Conservation (phyloP, 1,140 invertebrate species). For the Drosophila trapezifrons region DNA sequence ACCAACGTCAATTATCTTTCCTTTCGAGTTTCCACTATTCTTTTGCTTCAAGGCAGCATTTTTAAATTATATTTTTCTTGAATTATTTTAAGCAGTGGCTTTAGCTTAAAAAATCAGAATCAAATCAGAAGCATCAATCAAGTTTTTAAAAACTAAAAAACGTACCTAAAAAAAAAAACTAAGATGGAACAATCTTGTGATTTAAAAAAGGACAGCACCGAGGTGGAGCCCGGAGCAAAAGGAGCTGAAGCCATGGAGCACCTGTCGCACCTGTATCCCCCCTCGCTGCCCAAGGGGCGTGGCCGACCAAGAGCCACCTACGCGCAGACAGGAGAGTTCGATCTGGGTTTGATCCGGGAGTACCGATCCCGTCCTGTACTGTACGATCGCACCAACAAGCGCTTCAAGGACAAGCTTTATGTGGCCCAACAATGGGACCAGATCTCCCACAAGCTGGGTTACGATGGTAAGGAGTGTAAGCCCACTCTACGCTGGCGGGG, state of each 20-base stretch:
- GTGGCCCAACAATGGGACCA: conserved; percentile 72
- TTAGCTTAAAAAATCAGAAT: conserved; percentile 29
- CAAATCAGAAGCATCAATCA: conserved; percentile 4
- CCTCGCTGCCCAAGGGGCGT: conserved; percentile 59
- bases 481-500: not conserved
- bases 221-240: not conserved
- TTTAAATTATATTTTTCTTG: not conserved
- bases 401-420: conserved; percentile 77
- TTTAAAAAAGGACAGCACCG: conserved; percentile 1
- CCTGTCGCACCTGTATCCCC: conserved; percentile 23
- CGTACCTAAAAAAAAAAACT: not conserved
- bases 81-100: conserved; percentile 17
- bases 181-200: conserved; percentile 16
- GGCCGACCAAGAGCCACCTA: conserved; percentile 73
- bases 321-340: conserved; percentile 79
- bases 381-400: conserved; percentile 74
- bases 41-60: not conserved
- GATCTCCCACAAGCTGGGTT: conserved; percentile 80
- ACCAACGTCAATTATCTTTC: conserved; percentile 16
- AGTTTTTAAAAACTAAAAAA: conserved; percentile 6
- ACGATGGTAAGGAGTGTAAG: conserved; percentile 65
- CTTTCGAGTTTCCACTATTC: conserved; percentile 7
- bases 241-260: conserved; percentile 18
- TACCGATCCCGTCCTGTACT: conserved; percentile 74
- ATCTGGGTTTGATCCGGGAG: conserved; percentile 77